Conservation (phyloP, 2,113 vertebrate species). For the Mesocricetus auratus region DNA sequence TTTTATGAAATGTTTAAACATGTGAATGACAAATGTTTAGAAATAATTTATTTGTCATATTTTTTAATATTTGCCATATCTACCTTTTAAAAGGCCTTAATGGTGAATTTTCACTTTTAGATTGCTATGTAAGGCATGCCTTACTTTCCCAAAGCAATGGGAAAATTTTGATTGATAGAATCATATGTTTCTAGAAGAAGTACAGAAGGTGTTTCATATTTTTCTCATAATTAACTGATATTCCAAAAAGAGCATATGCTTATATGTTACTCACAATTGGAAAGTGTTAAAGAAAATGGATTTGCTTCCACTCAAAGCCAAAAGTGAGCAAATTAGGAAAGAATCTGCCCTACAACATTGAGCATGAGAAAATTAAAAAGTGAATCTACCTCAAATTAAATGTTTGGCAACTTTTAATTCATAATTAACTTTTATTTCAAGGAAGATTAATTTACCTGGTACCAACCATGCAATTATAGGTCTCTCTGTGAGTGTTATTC, state of each 20-base stretch:
- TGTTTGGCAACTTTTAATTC: slow-evolving; percentile 72
- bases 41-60: slow-evolving; percentile 57
- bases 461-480: slow-evolving; percentile 62
- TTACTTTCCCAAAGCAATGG: slow-evolving; percentile 5
- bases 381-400: slow-evolving; percentile 59
- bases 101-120: not conserved
- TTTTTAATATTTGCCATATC: slow-evolving; percentile 62
- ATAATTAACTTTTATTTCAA: slow-evolving; percentile 62
- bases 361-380: slow-evolving; percentile 57
- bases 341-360: not conserved
- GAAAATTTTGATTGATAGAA: slow-evolving; percentile 28
- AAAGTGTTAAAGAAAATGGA: slow-evolving; percentile 18
- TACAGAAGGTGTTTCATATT: slow-evolving; percentile 22
- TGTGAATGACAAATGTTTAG: slow-evolving; percentile 77
- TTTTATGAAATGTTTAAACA: slow-evolving; percentile 72
- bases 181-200: slow-evolving; percentile 36
- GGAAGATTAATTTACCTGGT: slow-evolving; percentile 71
- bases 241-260: slow-evolving; percentile 25
- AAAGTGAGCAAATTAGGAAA: not conserved
- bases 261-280: not conserved
- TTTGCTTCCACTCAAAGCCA: slow-evolving; percentile 27
- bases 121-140: not conserved
- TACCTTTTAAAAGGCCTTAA: slow-evolving; percentile 37
- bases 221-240: slow-evolving; percentile 48
- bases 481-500: slow-evolving; percentile 57